Conservation (phyloP, 2,888 invertebrate species). For the Falcaria lacertinaria region DNA sequence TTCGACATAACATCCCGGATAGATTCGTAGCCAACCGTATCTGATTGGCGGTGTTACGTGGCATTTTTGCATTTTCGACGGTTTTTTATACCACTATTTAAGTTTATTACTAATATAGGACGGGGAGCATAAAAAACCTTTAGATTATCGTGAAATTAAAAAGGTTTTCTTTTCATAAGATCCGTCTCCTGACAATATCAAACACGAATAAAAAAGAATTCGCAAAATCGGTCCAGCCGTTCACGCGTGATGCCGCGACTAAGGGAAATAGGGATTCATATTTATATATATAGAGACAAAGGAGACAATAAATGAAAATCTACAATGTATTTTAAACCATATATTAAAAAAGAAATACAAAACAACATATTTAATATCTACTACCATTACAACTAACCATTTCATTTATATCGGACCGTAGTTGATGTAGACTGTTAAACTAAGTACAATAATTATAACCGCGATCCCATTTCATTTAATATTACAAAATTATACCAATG, state of each 20-base stretch:
- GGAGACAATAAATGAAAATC: conserved; percentile 5
- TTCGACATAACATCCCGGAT: conserved; percentile 14
- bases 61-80: too few relatives aligned
- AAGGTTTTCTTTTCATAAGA: too few relatives aligned
- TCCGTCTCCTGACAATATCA: too few relatives aligned
- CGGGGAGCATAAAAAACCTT: too few relatives aligned
- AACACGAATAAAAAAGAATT: too few relatives aligned
- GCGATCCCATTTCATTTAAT: conserved; percentile 38
- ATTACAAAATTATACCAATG: conserved; percentile 10
- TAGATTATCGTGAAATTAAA: too few relatives aligned
- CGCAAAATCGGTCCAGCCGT: too few relatives aligned
- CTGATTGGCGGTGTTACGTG: conserved; percentile 7
- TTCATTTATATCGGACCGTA: conserved; percentile 35
- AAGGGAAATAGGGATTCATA: too few relatives aligned
- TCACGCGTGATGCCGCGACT: too few relatives aligned
- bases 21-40: conserved; percentile 7
- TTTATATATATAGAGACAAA: background rate
- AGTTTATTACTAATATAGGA: too few relatives aligned
- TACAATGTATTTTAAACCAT: conserved; percentile 23
- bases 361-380: conserved; percentile 33
- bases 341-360: conserved; percentile 44
- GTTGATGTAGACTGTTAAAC: conserved; percentile 31
- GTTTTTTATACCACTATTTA: too few relatives aligned
- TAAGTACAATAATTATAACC: conserved; percentile 54
- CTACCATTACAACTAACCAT: conserved; percentile 39